phyloP scores from a whole-genome alignment of 2,113 vertebrate species.

The Corythoichthys haematopterus region DNA sequence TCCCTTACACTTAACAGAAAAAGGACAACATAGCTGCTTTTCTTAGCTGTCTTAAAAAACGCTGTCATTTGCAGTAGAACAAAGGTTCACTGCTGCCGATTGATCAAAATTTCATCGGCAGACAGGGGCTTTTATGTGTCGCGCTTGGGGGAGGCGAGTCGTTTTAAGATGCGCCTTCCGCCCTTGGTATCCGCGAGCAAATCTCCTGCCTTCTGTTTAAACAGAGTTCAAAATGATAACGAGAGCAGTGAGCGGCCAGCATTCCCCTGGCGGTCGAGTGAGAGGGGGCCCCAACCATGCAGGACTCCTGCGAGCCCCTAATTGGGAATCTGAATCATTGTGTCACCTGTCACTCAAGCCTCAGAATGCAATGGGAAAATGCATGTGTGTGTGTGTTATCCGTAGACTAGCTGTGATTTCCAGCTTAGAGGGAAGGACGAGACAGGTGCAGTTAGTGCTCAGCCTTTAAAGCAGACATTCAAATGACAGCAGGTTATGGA shows the following conservation, averaged over 20 bases:
- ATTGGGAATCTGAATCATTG: conserved; percentile 76
- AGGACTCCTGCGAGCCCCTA: conserved; percentile 69
- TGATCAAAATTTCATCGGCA: conserved; percentile 75
- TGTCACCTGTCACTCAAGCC: conserved; percentile 77
- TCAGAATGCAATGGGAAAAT: conserved; percentile 36
- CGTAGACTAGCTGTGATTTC: conserved; percentile 57
- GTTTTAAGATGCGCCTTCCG: conserved; percentile 68
- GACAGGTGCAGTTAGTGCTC: conserved; percentile 39
- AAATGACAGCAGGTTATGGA: conserved; percentile 47
- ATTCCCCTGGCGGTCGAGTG: conserved; percentile 69
- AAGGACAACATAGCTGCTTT: conserved; percentile 65
- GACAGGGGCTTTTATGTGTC: conserved; percentile 69
- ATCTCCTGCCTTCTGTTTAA: conserved; percentile 71
- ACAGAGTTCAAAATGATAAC: conserved; percentile 88
- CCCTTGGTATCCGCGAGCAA: conserved; percentile 67
- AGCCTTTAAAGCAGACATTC: conserved; percentile 57
- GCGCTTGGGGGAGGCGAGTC: conserved; percentile 54
- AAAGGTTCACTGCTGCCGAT: conserved; percentile 72
- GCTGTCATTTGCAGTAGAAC: conserved; percentile 70
- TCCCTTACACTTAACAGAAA: conserved; percentile 29
- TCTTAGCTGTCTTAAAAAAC: conserved; percentile 67
- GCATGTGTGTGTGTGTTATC: conserved; percentile 39
- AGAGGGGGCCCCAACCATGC: conserved; percentile 55
- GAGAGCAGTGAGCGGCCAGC: conserved; percentile 72
- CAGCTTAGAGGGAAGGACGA: conserved; percentile 47